These are phyloP conservation scores for Pyrgus malvae DNA, from an alignment of 2,888 invertebrate genomes.

Conservation along the genomic window DNA sequence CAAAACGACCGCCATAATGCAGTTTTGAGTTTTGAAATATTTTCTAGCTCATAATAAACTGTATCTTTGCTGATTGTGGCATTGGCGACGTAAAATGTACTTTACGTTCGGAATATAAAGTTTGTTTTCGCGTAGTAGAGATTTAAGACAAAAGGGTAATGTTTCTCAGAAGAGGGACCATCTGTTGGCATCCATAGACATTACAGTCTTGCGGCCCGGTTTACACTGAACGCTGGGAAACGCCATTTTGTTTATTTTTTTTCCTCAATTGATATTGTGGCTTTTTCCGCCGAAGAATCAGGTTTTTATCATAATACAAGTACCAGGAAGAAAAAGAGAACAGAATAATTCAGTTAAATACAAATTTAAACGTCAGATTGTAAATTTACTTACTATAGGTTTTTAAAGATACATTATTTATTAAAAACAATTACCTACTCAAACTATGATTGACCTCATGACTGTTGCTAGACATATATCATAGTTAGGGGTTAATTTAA, in stretches of 20 bases:
- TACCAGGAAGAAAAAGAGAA: background rate
- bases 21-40: conserved; percentile 64
- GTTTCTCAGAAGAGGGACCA: conserved; percentile 62
- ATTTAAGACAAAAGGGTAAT: conserved; percentile 70
- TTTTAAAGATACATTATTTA: too few species aligned
- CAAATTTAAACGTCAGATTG: too few species aligned
- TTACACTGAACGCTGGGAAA: conserved; percentile 44
- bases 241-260: conserved; percentile 29
- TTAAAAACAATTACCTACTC: too few species aligned
- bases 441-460: too few species aligned
- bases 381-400: too few species aligned
- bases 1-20: conserved; percentile 37
- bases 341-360: background rate
- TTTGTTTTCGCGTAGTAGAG: conserved; percentile 29
- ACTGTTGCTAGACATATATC: too few species aligned
- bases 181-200: conserved; percentile 70
- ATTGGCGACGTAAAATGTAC: background rate
- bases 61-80: conserved; percentile 18
- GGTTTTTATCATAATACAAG: background rate
- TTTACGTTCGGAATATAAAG: background rate
- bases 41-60: conserved; percentile 48
- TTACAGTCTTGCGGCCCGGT: conserved; percentile 58
- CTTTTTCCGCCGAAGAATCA: background rate
- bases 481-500: too few species aligned
- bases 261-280: conserved; percentile 10